Evolutionary conservation across 1,140 invertebrate genomes (phyloP), one percentile per base, ranked within the genome.

Genomic region (Bombus balteatus): DNA sequence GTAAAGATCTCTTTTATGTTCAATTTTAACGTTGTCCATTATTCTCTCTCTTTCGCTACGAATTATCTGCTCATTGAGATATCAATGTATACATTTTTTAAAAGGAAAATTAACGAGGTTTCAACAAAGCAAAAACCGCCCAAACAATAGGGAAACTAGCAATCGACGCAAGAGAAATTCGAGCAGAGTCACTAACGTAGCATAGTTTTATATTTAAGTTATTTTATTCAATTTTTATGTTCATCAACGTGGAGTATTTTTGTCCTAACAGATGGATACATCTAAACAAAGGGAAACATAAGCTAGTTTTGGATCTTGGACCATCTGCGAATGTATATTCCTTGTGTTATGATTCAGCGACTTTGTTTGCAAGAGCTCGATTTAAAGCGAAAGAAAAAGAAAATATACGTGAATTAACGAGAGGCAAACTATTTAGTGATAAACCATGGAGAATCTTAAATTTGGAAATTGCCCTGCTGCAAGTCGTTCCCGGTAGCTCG

Each of bases 1-100:
- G 94, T 93, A 94, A 94, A 94, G 93, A 93, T 94, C 92, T 92
- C 94, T 93, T 94, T 94, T 93, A 94, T 93, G 93, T 94, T 94
- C 93, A 94, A 93, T 94, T 94, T 94, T 90, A 92, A 92, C 85
- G 47, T 39, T 28, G 15, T 5, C 25, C 15, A 5, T 25, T 59
- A 6, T 37, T 41, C 3, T 37, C 37, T 59, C 25, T 53, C 28
- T 5, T 25, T 28, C 43, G 22, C 0, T 25, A 41, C 39, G 70
- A 70, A 28, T 70, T 32, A 10, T 25, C 34, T 10, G 68, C 22
- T 32, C 10, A 25, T 70, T 25, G 10, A 39, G 68, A 34, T 34
- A 34, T 3, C 34, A 68, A 8, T 3, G 66, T 13, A 25, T 37
- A 9, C 8, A 68, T 68, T 37, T 68, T 34, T 34, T 66, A 3